phyloP scores from a whole-genome alignment of 2,888 invertebrate genomes.

The Coronaproctus castanopsis region DNA sequence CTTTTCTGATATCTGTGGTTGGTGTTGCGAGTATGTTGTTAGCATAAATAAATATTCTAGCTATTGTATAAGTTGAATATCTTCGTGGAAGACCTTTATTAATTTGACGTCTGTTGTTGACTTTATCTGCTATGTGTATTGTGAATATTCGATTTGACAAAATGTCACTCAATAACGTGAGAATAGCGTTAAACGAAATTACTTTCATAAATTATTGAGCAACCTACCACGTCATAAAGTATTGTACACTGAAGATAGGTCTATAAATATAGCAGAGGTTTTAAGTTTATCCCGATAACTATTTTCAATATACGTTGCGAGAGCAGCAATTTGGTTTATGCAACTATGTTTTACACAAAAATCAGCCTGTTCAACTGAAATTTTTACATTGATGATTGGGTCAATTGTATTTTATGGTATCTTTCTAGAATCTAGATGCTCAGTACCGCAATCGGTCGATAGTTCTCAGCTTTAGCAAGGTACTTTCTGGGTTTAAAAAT shows the following conservation, averaged over 20 bases:
- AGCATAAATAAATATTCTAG: not conserved
- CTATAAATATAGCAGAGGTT: not conserved
- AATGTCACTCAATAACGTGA: not conserved
- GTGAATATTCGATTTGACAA: not conserved
- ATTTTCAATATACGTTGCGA: not conserved
- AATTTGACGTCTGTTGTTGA: not conserved
- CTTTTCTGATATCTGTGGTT: not conserved
- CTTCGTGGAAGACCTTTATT: not conserved
- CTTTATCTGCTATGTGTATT: not conserved
- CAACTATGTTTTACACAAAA: not conserved
- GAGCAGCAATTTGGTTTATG: not conserved
- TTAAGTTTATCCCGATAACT: not conserved
- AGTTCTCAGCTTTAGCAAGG: not conserved
- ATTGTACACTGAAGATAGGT: not conserved
- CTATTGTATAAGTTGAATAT: not conserved
- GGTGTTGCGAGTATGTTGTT: not conserved
- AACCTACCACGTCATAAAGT: not conserved
- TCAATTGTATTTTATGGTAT: not conserved
- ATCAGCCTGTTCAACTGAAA: not conserved
- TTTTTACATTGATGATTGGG: not conserved
- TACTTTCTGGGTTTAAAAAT: not conserved
- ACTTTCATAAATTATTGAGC: not conserved
- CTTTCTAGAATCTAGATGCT: not conserved
- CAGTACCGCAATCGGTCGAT: not conserved
- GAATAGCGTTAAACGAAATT: not conserved